A percentile compares a stretch with the other conserved stretches of the same genome.
phyloP scores from a whole-genome alignment of 2,113 vertebrate genomes.

The Neomonachus schauinslandi region DNA sequence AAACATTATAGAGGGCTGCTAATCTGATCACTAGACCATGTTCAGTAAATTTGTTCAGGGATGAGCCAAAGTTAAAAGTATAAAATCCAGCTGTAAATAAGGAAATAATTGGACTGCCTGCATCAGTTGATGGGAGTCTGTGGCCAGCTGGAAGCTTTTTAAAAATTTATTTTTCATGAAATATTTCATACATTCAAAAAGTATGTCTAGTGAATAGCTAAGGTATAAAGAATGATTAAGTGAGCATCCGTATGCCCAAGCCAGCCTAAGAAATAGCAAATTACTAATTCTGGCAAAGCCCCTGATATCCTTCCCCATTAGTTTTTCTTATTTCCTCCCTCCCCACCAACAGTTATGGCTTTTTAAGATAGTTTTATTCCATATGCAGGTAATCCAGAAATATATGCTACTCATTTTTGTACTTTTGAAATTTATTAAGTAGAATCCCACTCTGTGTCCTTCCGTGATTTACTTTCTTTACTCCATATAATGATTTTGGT shows the following conservation, averaged over 20 bases:
- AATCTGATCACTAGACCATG: conserved; percentile 79
- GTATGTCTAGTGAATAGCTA: neutral
- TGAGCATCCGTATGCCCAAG: neutral
- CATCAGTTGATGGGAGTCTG: conserved; percentile 21
- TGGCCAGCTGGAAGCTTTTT: conserved; percentile 52
- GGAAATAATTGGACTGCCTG: conserved; percentile 62
- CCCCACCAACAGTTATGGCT: neutral
- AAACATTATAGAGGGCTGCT: conserved; percentile 18
- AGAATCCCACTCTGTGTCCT: neutral
- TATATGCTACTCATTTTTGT: neutral
- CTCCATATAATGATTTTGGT: neutral
- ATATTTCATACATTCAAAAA: conserved; percentile 23
- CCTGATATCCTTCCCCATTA: neutral
- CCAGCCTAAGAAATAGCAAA: neutral
- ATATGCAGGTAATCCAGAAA: neutral
- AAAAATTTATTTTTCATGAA: conserved; percentile 54
- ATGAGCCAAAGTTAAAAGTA: conserved; percentile 72
- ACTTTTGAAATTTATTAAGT: neutral
- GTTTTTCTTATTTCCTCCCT: neutral
- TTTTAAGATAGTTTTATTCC: neutral
- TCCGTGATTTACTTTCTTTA: neutral
- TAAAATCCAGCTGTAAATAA: conserved; percentile 76
- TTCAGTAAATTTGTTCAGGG: conserved; percentile 76
- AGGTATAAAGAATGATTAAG: neutral
- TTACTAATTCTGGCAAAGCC: neutral